Evolutionary conservation across 2,113 vertebrate genomes (phyloP).

Genomic region (Cottus gobio): DNA sequence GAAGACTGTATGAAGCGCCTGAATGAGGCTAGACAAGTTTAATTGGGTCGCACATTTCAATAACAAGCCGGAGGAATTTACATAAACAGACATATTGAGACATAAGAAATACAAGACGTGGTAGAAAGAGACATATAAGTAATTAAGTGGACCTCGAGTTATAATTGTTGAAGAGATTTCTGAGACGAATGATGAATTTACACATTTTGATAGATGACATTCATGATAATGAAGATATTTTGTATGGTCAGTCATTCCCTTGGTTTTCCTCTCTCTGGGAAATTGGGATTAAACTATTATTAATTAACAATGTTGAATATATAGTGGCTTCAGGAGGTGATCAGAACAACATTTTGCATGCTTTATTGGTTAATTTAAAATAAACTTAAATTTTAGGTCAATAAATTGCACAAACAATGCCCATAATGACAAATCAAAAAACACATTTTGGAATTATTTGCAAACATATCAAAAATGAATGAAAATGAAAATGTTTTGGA

Average conservation of each 20-base stretch:
- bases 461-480: too few relatives aligned
- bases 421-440: neutral
- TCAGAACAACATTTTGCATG: neutral
- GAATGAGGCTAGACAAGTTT: neutral
- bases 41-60: neutral
- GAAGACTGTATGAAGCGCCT: neutral
- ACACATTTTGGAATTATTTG: too few relatives aligned
- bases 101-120: neutral
- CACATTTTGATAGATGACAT: neutral
- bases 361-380: neutral
- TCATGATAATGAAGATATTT: neutral
- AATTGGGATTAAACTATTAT: neutral
- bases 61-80: neutral
- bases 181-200: neutral
- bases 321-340: neutral
- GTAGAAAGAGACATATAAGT: neutral
- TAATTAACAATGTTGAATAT: neutral
- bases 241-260: neutral
- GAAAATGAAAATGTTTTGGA: neutral
- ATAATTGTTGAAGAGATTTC: neutral
- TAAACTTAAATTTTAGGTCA: neutral
- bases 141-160: neutral
- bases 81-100: neutral
- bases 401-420: neutral
- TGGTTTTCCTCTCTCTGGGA: neutral